Evolutionary conservation across 2,888 invertebrate species (phyloP).

Genomic region (Sericinus montela): DNA sequence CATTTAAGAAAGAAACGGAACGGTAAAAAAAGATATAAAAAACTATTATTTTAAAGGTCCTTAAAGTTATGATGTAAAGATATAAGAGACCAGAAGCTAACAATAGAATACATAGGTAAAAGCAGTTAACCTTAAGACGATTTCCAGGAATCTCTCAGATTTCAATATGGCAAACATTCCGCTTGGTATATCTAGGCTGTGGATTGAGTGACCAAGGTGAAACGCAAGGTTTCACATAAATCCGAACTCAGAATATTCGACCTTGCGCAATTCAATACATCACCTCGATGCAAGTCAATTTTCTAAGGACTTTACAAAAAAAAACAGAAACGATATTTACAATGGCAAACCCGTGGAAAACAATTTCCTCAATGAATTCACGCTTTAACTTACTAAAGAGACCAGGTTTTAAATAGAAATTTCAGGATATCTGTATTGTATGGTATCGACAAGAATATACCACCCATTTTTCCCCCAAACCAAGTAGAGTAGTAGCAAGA

Average conservation of each 20-base stretch:
- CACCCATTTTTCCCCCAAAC: too few species aligned
- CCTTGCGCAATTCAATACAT: slow-evolving; percentile 20
- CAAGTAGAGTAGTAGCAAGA: too few species aligned
- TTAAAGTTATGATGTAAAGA: too few species aligned
- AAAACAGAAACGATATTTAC: background rate
- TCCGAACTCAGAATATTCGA: slow-evolving; percentile 23
- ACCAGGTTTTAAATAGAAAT: background rate
- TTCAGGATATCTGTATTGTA: background rate
- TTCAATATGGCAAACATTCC: background rate
- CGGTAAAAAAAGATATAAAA: too few species aligned
- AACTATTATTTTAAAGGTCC: too few species aligned
- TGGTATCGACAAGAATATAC: too few species aligned
- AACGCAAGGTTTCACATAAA: slow-evolving; percentile 35
- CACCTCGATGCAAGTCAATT: slow-evolving; percentile 6
- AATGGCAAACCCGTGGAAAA: slow-evolving; percentile 4
- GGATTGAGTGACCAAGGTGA: slow-evolving; percentile 29
- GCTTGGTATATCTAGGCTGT: slow-evolving; percentile 24
- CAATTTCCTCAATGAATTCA: slow-evolving; percentile 12
- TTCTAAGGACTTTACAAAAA: background rate
- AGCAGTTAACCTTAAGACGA: background rate
- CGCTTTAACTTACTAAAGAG: background rate
- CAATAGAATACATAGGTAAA: background rate
- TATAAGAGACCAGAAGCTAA: too few species aligned
- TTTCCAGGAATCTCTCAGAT: background rate
- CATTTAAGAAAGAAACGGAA: too few species aligned